These are phyloP conservation scores for Oligia latruncula DNA, from an alignment of 2,888 invertebrate species.

Conservation along the genomic window DNA sequence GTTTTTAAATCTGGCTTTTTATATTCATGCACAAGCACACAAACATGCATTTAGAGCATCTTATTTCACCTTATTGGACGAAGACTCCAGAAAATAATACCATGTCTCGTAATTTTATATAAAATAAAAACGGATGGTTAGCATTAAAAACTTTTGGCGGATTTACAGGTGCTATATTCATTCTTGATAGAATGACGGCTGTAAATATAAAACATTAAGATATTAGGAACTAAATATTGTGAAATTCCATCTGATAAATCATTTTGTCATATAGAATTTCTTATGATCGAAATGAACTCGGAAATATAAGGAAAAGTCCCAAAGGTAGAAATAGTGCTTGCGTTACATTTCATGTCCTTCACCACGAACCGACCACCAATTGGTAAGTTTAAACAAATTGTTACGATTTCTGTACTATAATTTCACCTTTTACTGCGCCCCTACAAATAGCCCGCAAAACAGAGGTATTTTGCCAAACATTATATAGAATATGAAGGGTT, in stretches of 20 bases:
- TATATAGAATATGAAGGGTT: constrained; percentile 50
- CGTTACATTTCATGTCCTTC: constrained; percentile 21
- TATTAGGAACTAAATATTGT: not conserved
- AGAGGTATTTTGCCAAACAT: constrained; percentile 34
- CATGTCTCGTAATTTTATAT: constrained; percentile 16
- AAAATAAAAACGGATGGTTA: constrained; percentile 27
- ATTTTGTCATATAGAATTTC: not conserved
- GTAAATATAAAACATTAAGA: constrained; percentile 15
- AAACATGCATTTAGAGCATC: constrained; percentile 10
- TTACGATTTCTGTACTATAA: not conserved
- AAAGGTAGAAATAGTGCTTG: constrained; percentile 23
- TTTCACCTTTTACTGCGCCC: constrained; percentile 51
- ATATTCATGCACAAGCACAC: constrained; percentile 17
- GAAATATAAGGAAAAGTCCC: not conserved
- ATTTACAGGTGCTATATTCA: not conserved
- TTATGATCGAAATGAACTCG: not conserved
- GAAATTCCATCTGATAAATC: not conserved
- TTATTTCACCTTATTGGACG: constrained; percentile 34
- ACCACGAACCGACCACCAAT: constrained; percentile 29
- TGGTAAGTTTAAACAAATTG: not conserved
- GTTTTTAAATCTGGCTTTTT: not conserved
- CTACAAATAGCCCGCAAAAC: constrained; percentile 51
- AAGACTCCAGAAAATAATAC: constrained; percentile 32
- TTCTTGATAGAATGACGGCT: constrained; percentile 28
- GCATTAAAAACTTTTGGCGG: constrained; percentile 33